Evolutionary conservation across 30 jellyfish, hydroid and myxozoan species (phyloP), one percentile per base, ranked within the genome.

Genomic region (Hydractinia symbiolongicarpus): DNA sequence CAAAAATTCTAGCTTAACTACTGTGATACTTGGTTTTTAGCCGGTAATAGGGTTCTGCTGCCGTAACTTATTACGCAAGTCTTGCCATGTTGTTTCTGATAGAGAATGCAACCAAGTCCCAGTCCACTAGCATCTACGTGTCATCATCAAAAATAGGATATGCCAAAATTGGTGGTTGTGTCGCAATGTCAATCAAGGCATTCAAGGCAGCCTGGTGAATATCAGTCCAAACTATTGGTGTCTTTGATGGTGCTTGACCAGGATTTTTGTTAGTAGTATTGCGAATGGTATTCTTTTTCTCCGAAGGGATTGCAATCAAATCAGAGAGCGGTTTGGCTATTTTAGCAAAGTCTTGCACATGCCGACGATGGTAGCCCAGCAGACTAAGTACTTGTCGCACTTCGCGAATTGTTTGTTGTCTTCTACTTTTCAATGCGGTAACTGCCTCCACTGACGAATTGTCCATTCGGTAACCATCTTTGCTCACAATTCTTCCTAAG

Each of bases 121-220:
- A 30, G 44, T 30, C 44, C 44, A 30, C 44, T 30, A 54, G 75
- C 90, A 73, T 44, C 58, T 55, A 40, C 78, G 83, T 16, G 79
- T 68, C 11, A 79, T 72, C n/a, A 83, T 30, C 44, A 30, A 0
- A 71, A 80, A 73, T 86, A 9, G 86, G 91, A 66, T 83, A 83
- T 44, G 86, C 93, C 70, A 84, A 49, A 61, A 84, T 84, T 76
- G 88, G 93, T 21, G 83, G 79, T 30, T 78, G 68, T 50, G 53
- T 61, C 56, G 73, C 52, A 66, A 84, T 16, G 58, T 62, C 72
- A 61, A 64, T n/a, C n/a, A n/a, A n/a, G n/a, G n/a, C n/a, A n/a
- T n/a, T 68, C 44, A 84, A 77, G 20, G 93, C 93, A 66, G 76
- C 21, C 56, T 77, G 93, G 74, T 77, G 78, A 19, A 30, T 79